Evolutionary conservation across 2,113 vertebrate genomes (phyloP).

Genomic region (Podarcis muralis): DNA sequence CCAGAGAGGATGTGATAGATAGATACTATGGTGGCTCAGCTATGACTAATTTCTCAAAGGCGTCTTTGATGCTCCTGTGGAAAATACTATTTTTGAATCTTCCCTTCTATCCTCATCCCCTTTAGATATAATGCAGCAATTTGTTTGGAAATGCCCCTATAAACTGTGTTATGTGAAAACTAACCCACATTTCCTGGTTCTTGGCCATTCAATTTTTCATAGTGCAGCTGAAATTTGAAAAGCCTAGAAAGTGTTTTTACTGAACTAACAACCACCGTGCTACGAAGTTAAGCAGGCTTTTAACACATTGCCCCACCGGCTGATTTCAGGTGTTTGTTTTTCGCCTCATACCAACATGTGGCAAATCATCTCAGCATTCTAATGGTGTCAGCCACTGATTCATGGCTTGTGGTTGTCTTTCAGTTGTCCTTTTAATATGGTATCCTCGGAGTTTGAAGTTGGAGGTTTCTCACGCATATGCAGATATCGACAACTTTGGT

Average conservation of each 20-base stretch:
- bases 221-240: neutral
- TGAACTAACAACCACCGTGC: neutral
- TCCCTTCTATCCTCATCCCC: neutral
- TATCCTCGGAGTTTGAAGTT: neutral
- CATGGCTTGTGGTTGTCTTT: neutral
- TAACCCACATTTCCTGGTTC: neutral
- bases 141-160: neutral
- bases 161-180: neutral
- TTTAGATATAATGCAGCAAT: neutral
- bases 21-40: constrained; percentile 28
- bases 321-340: neutral
- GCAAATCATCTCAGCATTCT: neutral
- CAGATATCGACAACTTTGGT: neutral
- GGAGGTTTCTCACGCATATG: neutral
- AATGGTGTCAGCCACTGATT: neutral
- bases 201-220: neutral
- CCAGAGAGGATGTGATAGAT: constrained; percentile 36
- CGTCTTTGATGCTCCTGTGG: neutral
- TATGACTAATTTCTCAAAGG: constrained; percentile 45
- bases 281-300: neutral
- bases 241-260: neutral
- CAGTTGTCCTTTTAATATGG: neutral
- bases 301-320: neutral
- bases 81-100: neutral
- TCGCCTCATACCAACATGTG: neutral